A percentile compares a stretch with the other conserved stretches of the same genome.
Evolutionary conservation across 1,140 invertebrate genomes (phyloP).

Genomic region (Lepidurus packardi): DNA sequence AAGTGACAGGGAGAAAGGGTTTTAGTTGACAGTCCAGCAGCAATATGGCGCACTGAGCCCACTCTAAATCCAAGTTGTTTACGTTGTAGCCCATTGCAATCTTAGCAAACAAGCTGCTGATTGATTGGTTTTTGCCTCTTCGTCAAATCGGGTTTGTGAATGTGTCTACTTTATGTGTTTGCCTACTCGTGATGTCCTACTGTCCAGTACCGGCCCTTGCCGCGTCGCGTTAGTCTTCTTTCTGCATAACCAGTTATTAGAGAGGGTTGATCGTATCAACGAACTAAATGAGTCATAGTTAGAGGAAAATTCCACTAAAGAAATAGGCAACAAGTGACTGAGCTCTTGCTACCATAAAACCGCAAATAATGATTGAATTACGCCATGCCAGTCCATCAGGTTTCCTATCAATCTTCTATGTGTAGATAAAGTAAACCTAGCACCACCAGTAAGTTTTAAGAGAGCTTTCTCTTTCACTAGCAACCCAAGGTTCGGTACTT

Average conservation of each 20-base stretch:
- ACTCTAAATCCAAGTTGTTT: not conserved
- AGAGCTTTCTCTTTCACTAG: slow-evolving; percentile 12
- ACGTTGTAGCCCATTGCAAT: not conserved
- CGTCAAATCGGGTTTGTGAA: too few species aligned
- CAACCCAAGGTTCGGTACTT: not conserved
- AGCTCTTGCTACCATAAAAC: not conserved
- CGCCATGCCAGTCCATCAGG: not conserved
- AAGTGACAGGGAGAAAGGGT: not conserved
- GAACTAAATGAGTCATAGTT: too few species aligned
- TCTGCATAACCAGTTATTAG: too few species aligned
- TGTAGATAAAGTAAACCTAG: not conserved
- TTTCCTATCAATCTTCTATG: not conserved
- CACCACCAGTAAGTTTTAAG: not conserved
- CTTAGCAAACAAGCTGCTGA: too few species aligned
- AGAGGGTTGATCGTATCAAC: too few species aligned
- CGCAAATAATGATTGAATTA: not conserved
- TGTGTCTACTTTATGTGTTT: too few species aligned
- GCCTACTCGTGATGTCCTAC: too few species aligned
- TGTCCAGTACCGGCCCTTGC: too few species aligned
- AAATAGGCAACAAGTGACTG: not conserved
- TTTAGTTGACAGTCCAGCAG: not conserved
- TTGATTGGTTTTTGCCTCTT: too few species aligned
- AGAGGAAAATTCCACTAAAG: too few species aligned
- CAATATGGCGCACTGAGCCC: not conserved
- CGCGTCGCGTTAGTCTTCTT: too few species aligned